Evolutionary conservation across 2,113 vertebrate genomes (phyloP).

Genomic region (Suncus etruscus): DNA sequence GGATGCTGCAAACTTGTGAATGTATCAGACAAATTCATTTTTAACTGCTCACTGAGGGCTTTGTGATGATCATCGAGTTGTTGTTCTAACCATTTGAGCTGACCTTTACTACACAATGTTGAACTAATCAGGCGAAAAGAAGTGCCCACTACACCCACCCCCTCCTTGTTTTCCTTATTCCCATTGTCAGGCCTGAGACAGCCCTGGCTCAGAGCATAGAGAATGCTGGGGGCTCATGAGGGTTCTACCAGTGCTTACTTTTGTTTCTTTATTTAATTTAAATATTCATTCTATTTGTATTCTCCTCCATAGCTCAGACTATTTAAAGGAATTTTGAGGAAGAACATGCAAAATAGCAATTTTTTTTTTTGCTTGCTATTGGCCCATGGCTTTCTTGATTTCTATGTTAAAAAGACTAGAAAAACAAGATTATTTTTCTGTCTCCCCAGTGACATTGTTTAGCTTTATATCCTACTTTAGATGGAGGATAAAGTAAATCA

Average conservation of each 20-base stretch:
- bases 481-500: conserved; percentile 45
- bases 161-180: not conserved
- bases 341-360: conserved; percentile 72
- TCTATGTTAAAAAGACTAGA: conserved; percentile 64
- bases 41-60: conserved; percentile 55
- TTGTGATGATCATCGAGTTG: conserved; percentile 43
- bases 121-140: conserved; percentile 66
- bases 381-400: conserved; percentile 53
- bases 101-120: conserved; percentile 57
- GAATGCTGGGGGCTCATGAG: not conserved
- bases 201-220: not conserved
- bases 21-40: conserved; percentile 64
- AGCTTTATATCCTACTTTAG: conserved; percentile 60
- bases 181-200: conserved; percentile 18
- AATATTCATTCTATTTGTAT: conserved; percentile 28
- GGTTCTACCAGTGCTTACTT: not conserved
- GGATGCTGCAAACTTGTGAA: not conserved
- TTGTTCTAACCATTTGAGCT: conserved; percentile 48
- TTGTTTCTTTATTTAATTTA: conserved; percentile 35
- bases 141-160: not conserved
- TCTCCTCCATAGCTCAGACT: conserved; percentile 53
- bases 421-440: conserved; percentile 53
- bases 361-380: conserved; percentile 36
- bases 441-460: conserved; percentile 42
- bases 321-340: conserved; percentile 64